These are phyloP conservation scores for Syrphus vitripennis DNA, from an alignment of 2,888 invertebrate species.

Conservation along the genomic window DNA sequence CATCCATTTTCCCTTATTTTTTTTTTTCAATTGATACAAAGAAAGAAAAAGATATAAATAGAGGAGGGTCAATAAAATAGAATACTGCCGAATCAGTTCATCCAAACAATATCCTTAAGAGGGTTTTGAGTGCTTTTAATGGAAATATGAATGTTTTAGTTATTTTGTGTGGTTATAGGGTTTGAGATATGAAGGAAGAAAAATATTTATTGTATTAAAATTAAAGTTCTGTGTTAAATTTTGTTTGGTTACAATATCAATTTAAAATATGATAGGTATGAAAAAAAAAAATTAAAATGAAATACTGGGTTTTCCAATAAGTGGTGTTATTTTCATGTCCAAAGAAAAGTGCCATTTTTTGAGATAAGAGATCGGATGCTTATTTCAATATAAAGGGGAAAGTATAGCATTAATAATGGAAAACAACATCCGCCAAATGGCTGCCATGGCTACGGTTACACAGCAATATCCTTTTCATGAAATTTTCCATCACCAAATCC, in stretches of 20 bases:
- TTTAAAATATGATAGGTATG: too few species aligned
- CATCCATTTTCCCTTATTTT: background rate
- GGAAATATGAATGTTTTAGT: constrained; percentile 27
- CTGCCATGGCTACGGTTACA: too few species aligned
- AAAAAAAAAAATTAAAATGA: too few species aligned
- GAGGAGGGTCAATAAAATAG: constrained; percentile 31
- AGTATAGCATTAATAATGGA: too few species aligned
- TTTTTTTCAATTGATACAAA: background rate
- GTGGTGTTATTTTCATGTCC: too few species aligned
- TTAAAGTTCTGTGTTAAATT: background rate
- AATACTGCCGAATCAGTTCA: constrained; percentile 20
- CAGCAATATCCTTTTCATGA: too few species aligned
- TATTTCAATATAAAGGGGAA: too few species aligned
- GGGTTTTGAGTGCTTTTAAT: constrained; percentile 48
- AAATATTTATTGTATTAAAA: background rate
- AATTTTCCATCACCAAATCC: too few species aligned
- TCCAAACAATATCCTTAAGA: constrained; percentile 34
- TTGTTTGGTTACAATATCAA: background rate
- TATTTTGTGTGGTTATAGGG: background rate
- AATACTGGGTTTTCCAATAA: too few species aligned
- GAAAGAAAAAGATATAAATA: constrained; percentile 3
- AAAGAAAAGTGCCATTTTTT: too few species aligned
- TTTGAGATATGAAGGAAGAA: background rate
- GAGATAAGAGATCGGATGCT: too few species aligned
- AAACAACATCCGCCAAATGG: too few species aligned